Evolutionary conservation across 2,113 vertebrate species (phyloP).

Genomic region (Crotalus helleri): DNA sequence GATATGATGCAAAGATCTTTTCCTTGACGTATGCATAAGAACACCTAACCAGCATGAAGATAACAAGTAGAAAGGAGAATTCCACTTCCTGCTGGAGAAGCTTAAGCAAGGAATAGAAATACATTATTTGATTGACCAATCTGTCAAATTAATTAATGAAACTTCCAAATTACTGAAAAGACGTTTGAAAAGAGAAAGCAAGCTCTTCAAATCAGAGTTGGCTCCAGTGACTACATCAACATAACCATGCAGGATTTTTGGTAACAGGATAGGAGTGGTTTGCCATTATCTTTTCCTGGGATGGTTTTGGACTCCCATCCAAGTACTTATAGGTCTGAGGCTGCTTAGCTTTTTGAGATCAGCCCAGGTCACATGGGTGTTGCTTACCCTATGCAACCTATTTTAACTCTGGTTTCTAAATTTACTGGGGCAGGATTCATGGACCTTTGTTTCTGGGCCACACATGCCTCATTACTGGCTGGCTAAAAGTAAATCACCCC

Average conservation of each 20-base stretch:
- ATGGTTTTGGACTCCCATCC: background rate
- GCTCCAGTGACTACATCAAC: background rate
- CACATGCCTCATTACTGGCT: background rate
- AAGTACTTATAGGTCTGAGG: background rate
- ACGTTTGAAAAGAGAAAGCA: background rate
- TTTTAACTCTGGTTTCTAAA: background rate
- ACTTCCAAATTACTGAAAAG: background rate
- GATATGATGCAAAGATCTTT: background rate
- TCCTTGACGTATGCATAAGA: background rate
- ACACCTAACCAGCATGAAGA: background rate
- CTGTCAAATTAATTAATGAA: background rate
- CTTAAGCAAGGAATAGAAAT: background rate
- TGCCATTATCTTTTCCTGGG: background rate
- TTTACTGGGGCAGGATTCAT: background rate
- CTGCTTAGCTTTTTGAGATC: background rate
- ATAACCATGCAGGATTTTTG: background rate
- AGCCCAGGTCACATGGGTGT: background rate
- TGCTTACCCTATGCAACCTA: background rate
- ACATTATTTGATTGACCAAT: background rate
- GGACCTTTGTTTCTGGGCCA: background rate
- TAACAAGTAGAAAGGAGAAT: background rate
- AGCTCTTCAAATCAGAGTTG: background rate
- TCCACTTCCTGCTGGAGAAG: constrained; percentile 1
- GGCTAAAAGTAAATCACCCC: background rate
- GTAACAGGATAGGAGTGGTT: background rate